phyloP scores from a whole-genome alignment of 2,888 invertebrate species.

The Athripsodes cinereus region DNA sequence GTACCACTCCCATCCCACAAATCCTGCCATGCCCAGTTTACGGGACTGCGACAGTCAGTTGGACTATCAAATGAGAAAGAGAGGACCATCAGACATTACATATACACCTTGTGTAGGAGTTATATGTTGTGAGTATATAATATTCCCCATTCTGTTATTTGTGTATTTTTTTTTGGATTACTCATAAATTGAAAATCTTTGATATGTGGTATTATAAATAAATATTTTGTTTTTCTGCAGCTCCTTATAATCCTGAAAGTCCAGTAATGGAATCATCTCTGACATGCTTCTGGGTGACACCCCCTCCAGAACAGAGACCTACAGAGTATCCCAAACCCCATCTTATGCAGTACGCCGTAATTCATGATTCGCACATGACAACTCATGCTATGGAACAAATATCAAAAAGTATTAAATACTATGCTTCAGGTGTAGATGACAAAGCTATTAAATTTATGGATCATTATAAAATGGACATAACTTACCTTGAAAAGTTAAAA shows the following conservation, averaged over 20 bases:
- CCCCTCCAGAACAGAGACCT: slow-evolving; percentile 89
- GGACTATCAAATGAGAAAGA: slow-evolving; percentile 92
- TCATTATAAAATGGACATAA: slow-evolving; percentile 63
- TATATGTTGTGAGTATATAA: slow-evolving; percentile 72
- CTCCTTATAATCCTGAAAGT: slow-evolving; percentile 77
- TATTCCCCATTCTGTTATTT: too few relatives aligned
- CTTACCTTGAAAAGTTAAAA: slow-evolving; percentile 81
- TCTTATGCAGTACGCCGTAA: slow-evolving; percentile 78
- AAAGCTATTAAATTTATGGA: slow-evolving; percentile 48
- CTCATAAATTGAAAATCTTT: background rate
- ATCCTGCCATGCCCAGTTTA: slow-evolving; percentile 79
- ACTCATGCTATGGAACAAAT: slow-evolving; percentile 81
- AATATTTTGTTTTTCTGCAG: slow-evolving; percentile 43
- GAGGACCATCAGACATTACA: slow-evolving; percentile 84
- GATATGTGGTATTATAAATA: background rate
- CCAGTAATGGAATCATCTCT: slow-evolving; percentile 76
- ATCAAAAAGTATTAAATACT: slow-evolving; percentile 79
- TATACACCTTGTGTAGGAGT: slow-evolving; percentile 91
- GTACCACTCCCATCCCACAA: slow-evolving; percentile 93
- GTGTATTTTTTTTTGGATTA: too few relatives aligned
- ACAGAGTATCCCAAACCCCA: slow-evolving; percentile 91
- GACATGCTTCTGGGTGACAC: slow-evolving; percentile 90
- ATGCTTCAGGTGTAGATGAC: slow-evolving; percentile 53
- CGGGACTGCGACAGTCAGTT: slow-evolving; percentile 89
- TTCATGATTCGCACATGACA: slow-evolving; percentile 75